Base-by-base conservation (phyloP, 2,113 vertebrate genomes). In the Pungitius pungitius region DNA sequence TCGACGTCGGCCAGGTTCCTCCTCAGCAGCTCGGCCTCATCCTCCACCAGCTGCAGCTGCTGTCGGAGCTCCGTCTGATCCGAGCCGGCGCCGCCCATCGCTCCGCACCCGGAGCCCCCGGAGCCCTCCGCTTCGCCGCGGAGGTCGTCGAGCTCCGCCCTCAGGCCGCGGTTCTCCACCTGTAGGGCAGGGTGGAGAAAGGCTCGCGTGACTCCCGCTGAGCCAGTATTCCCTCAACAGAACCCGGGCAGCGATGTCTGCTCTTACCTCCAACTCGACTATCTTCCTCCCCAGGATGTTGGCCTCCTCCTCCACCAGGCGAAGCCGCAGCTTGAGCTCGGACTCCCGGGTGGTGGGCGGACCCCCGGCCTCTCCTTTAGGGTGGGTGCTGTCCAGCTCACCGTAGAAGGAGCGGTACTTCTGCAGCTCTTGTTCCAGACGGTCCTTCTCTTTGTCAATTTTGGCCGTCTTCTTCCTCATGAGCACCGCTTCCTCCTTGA, bases 381-480 rank as follows among this genome's bases (percentile, higher is more conserved):
- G 96, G 80, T 97, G 93, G 64, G 95, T 95, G 56, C 96, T 97
- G 88, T 99, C 97, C 78, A 99, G 93, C 67, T 99, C 97, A 0
- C 97, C 97, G 8, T 99, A 99, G 87, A 99, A 97, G 0, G 96
- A 97, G 47, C 95, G 92, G 64, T 99, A 99, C 82, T 99, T 99
- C 87, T 98, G 96, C 18, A 99, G 92, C 89, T 99, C 96, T 1
- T 97, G 95, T 60, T 99, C 97, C 24, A 97, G 91, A 37, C 95
- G 90, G 84, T 99, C 97, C 85, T 99, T 99, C 73, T 99, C 97
- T 82, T 98, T 99, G 84, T 99, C 97, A 0, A 97, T 96, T 89
- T 96, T 98, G 57, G 97, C 97, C 74, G 97, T 95, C 92, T 99
- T 98, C 93, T 98, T 98, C 77, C 97, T 95, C 97, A 99, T 97